Percentiles rank a stretch among this genome's conserved stretches.
These are phyloP conservation scores for Pangasianodon gigas DNA, from an alignment of 2,113 vertebrate species.

Conservation along the genomic window DNA sequence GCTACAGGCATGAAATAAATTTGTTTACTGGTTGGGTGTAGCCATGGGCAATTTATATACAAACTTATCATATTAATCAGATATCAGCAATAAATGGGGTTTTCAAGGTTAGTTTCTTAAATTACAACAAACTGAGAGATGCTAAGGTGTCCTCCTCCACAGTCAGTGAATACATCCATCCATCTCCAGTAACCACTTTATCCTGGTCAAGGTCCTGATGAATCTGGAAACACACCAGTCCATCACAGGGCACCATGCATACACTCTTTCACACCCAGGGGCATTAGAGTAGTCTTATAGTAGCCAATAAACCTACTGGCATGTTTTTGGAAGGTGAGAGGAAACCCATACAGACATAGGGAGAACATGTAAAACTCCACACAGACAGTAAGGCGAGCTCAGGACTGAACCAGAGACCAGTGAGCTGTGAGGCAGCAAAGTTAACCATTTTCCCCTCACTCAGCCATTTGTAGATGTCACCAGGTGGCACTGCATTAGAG, in stretches of 20 bases:
- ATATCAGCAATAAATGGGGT: background rate
- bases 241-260: background rate
- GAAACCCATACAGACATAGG: background rate
- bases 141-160: background rate
- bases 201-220: background rate
- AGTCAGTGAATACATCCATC: background rate
- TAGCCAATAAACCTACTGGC: background rate
- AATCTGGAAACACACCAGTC: background rate
- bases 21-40: background rate
- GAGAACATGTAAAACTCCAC: background rate
- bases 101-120: background rate
- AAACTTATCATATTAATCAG: background rate
- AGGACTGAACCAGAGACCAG: background rate
- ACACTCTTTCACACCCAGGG: background rate
- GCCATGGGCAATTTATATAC: background rate
- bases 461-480: background rate
- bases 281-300: background rate
- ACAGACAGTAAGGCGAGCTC: background rate
- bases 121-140: background rate
- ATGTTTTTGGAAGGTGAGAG: background rate
- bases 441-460: background rate
- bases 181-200: background rate
- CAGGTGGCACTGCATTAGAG: slow-evolving; percentile 14
- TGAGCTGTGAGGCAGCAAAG: background rate
- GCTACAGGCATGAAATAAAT: background rate